Evolutionary conservation across 2,113 vertebrate species (phyloP).

Genomic region (Podilymbus podiceps): DNA sequence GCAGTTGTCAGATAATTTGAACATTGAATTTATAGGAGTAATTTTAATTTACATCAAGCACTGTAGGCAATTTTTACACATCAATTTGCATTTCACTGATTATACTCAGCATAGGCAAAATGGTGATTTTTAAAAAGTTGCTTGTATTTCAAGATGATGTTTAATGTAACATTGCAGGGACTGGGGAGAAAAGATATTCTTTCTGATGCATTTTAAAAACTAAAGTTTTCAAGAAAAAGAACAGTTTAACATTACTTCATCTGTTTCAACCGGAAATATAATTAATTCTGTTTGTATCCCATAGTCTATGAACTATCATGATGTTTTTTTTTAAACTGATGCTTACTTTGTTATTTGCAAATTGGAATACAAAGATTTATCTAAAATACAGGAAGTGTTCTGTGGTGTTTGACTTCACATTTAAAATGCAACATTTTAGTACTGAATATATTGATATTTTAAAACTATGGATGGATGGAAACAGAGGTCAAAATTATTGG

Average conservation of each 20-base stretch:
- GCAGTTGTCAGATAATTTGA: conserved; percentile 58
- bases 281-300: neutral
- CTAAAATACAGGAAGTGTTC: neutral
- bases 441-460: neutral
- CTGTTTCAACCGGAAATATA: neutral
- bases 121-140: neutral
- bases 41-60: conserved; percentile 60
- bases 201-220: neutral
- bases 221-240: neutral
- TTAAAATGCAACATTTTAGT: neutral
- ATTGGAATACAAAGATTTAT: neutral
- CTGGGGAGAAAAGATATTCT: neutral
- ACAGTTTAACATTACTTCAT: neutral
- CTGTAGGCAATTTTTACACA: conserved; percentile 22
- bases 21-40: conserved; percentile 31
- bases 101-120: neutral
- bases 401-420: neutral
- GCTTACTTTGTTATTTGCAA: neutral
- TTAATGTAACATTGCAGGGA: neutral
- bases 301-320: neutral
- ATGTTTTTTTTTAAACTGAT: neutral
- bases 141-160: neutral
- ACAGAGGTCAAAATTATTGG: neutral
- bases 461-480: neutral
- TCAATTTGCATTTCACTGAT: conserved; percentile 49